Conservation (phyloP, 2,113 vertebrate genomes). For the Sus scrofa region T2T-Sscrofa CM000821.6:19310501-19311000, state of each 20-base stretch:
- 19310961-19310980: neutral
- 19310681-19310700: neutral
- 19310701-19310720: neutral
- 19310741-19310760: slow-evolving; percentile 20
- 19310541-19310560: neutral
- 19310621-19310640: neutral
- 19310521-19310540: neutral
- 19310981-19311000: neutral
- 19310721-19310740: slow-evolving; percentile 5
- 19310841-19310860: slow-evolving; percentile 46
- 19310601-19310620: neutral
- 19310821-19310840: slow-evolving; percentile 46
- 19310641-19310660: neutral
- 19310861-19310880: slow-evolving; percentile 42
- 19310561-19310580: neutral
- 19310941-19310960: too few relatives aligned
- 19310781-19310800: slow-evolving; percentile 34
- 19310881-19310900: slow-evolving; percentile 19
- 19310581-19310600: neutral
- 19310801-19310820: slow-evolving; percentile 40
- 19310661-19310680: neutral
- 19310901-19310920: neutral
- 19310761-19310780: neutral
- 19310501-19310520: neutral
- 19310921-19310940: neutral